Evolutionary conservation across 2,888 invertebrate genomes (phyloP).

Genomic region (Tenthredo livida): DNA sequence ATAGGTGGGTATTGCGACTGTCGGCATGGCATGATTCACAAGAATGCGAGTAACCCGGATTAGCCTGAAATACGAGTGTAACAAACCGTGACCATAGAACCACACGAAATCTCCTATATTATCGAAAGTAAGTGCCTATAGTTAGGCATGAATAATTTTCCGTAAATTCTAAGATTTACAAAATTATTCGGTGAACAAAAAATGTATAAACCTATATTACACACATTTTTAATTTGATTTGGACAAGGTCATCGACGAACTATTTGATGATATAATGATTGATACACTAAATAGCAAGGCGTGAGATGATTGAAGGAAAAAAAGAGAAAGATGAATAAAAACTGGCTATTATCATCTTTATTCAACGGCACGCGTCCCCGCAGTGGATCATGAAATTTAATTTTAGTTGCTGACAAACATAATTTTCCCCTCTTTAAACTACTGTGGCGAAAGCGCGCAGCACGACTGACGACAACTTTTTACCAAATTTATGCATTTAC

Average conservation of each 20-base stretch:
- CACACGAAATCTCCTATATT: background rate
- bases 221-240: background rate
- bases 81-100: conserved; percentile 23
- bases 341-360: background rate
- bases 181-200: background rate
- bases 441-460: background rate
- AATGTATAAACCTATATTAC: background rate
- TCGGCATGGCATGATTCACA: background rate
- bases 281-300: background rate
- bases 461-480: background rate
- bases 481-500: conserved; percentile 46
- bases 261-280: background rate
- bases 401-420: conserved; percentile 3
- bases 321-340: background rate
- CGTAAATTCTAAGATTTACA: background rate
- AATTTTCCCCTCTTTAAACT: background rate
- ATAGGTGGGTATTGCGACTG: background rate
- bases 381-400: background rate
- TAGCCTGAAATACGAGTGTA: conserved; percentile 16
- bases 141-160: background rate
- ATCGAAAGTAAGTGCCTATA: background rate
- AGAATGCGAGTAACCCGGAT: conserved; percentile 16
- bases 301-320: background rate
- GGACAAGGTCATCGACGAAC: background rate
- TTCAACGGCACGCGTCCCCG: background rate